phyloP scores from a whole-genome alignment of 1,140 invertebrate species.

The Rhagoletis pomonella region DNA sequence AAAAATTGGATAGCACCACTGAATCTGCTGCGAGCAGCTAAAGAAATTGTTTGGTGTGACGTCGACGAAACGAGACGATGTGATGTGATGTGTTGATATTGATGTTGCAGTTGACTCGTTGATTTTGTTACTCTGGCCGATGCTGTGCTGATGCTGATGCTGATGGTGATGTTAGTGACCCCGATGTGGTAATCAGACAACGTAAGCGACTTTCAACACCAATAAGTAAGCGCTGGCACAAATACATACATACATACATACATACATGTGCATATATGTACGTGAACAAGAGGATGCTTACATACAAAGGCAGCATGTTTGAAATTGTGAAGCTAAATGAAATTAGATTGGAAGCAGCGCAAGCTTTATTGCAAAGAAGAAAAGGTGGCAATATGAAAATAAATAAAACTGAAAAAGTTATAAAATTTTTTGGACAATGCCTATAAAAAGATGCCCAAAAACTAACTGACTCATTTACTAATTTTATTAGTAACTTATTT shows the following conservation, averaged over 20 bases:
- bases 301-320: no score
- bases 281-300: neutral
- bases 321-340: neutral
- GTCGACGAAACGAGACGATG: constrained; percentile 20
- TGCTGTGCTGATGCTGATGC: neutral
- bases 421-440: no score
- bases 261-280: neutral
- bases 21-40: neutral
- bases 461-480: no score
- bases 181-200: constrained; percentile 35
- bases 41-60: neutral
- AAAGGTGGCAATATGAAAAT: neutral
- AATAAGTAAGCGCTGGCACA: neutral
- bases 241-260: neutral
- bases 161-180: constrained; percentile 16
- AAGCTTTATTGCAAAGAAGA: neutral
- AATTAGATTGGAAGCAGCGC: constrained; percentile 8
- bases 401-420: neutral
- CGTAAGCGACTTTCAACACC: constrained; percentile 45
- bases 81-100: constrained; percentile 21
- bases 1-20: no score
- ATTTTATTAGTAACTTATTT: no score
- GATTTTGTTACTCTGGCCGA: neutral
- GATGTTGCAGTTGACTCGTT: neutral
- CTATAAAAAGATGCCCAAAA: no score